phyloP scores from a whole-genome alignment of 1,140 invertebrate genomes.

The Monomorium pharaonis region DNA sequence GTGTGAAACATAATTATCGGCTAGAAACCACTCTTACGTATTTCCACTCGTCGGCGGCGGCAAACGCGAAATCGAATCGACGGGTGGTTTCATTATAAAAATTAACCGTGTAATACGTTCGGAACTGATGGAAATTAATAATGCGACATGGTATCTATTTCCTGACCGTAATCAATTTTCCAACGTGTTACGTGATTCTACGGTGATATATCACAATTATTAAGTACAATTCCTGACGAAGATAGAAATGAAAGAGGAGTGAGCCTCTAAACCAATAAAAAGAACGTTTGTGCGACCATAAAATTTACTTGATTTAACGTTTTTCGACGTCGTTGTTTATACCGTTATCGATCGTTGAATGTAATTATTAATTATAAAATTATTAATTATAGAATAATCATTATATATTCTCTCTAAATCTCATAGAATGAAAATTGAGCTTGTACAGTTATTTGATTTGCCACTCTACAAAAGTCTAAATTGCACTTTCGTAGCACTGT shows the following conservation, averaged over 20 bases:
- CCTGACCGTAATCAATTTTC: slow-evolving; percentile 51
- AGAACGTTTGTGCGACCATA: neutral
- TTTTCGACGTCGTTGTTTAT: neutral
- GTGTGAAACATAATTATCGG: slow-evolving; percentile 50
- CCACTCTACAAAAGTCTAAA: too few relatives aligned
- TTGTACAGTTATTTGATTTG: too few relatives aligned
- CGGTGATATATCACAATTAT: slow-evolving; percentile 29
- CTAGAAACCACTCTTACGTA: slow-evolving; percentile 40
- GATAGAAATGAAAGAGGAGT: neutral
- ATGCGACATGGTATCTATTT: slow-evolving; percentile 42
- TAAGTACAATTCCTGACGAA: slow-evolving; percentile 25
- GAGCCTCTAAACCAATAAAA: neutral
- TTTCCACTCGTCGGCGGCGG: neutral
- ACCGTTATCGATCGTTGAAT: neutral
- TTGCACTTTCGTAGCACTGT: too few relatives aligned
- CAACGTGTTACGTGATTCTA: slow-evolving; percentile 46
- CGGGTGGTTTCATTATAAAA: slow-evolving; percentile 55
- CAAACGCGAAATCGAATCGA: slow-evolving; percentile 29
- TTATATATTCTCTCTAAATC: neutral
- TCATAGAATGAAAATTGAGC: too few relatives aligned
- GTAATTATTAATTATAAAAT: neutral
- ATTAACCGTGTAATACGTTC: slow-evolving; percentile 52
- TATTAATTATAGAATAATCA: neutral
- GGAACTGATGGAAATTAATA: slow-evolving; percentile 53
- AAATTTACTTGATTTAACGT: neutral